Base-by-base conservation (phyloP, 2,888 invertebrate species). In the Pachycephus smyrnensis region DNA sequence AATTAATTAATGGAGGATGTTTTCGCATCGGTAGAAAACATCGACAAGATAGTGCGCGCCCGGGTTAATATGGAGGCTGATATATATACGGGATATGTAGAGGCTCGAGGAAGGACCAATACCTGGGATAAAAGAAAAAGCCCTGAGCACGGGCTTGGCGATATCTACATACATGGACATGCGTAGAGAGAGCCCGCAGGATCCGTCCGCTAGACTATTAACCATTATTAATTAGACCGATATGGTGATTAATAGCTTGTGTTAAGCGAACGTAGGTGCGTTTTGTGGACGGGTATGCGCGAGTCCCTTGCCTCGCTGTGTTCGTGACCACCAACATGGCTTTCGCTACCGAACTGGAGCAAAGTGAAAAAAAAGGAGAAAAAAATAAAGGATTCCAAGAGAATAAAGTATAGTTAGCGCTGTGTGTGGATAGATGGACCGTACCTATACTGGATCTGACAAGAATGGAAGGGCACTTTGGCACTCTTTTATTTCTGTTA, bases 171-270 rank as follows among this genome's bases (percentile, higher is more conserved):
- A 33, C 37, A 73, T 74, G 74, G 68, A 71, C 73, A 75, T 32
- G 40, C 79, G 40, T 23, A 33, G 11, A n/a, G 36, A 73, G 71
- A 73, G 74, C 75, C 75, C 82, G 69, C 55, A 23, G 73, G 77
- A 79, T 79, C 80, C 77, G 79, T 83, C 80, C 74, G 80, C 75
- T 79, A 37, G 79, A 75, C 82, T 79, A 82, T 85, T 83, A 81
- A 81, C 76, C 82, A 79, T 86, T 86, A 86, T 86, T 86, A 86
- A 86, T 86, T 86, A 84, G 79, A 79, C 77, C 82, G 85, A 82
- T 84, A 77, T 68, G 55, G 80, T 86, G 86, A 86, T 86, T 86
- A 83, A 86, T 83, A 82, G 79, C 69, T 81, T 71, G 73, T 75
- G 74, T 75, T 77, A 73, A 73, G 75, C 76, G 81, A 55, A 32